Evolutionary conservation across 1,140 invertebrate genomes (phyloP).

Genomic region (Nebria ingens): DNA sequence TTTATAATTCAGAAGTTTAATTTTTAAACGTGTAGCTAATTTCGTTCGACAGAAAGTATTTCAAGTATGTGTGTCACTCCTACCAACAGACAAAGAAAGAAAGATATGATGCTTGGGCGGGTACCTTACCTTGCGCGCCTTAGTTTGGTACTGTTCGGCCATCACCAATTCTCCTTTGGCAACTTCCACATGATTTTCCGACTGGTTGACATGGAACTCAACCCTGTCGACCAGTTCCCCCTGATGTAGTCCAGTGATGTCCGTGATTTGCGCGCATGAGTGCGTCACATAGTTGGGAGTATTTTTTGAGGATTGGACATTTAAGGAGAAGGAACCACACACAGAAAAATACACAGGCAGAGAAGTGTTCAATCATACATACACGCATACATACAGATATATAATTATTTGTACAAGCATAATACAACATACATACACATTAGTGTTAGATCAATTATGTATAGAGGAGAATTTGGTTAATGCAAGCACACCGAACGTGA

Average conservation of each 20-base stretch:
- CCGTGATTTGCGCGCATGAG: not conserved
- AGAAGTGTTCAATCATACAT: slow-evolving; percentile 22
- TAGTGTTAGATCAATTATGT: not conserved
- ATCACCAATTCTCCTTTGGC: slow-evolving; percentile 66
- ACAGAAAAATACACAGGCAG: not conserved
- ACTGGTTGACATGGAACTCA: slow-evolving; percentile 79
- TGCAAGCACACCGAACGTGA: not conserved
- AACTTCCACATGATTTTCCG: slow-evolving; percentile 66
- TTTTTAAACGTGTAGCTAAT: too few species aligned
- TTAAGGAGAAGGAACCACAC: slow-evolving; percentile 17
- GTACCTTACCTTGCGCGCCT: slow-evolving; percentile 78
- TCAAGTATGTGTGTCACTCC: too few species aligned
- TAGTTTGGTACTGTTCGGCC: slow-evolving; percentile 72
- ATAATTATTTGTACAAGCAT: not conserved
- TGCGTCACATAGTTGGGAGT: not conserved
- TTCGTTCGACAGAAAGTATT: too few species aligned
- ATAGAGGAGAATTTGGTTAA: not conserved
- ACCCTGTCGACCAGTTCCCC: slow-evolving; percentile 87
- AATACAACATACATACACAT: not conserved
- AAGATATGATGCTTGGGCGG: not conserved
- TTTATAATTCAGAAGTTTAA: too few species aligned
- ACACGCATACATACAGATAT: slow-evolving; percentile 17
- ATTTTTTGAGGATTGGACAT: slow-evolving; percentile 14
- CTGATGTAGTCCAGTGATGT: slow-evolving; percentile 37
- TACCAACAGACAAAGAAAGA: not conserved